Evolutionary conservation across 2,888 invertebrate genomes (phyloP).

Genomic region (Chirona hameri): DNA sequence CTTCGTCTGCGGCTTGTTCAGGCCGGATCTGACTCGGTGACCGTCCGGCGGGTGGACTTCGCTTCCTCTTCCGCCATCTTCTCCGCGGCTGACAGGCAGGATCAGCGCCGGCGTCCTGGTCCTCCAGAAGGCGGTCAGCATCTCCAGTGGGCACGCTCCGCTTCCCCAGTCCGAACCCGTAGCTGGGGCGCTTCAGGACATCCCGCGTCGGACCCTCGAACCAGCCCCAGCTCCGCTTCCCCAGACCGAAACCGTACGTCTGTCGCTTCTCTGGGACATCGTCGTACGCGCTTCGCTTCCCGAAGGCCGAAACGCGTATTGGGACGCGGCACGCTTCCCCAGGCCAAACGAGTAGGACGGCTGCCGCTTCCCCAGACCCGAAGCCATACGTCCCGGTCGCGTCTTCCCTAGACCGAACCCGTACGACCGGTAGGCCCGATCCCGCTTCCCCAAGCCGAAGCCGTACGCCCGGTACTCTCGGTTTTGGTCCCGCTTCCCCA

Average conservation of each 20-base stretch:
- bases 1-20: too few relatives aligned
- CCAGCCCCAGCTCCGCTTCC: constrained; percentile 8
- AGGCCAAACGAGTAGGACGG: not conserved
- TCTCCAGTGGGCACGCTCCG: not conserved
- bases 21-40: too few relatives aligned
- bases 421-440: too few relatives aligned
- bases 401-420: too few relatives aligned
- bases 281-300: not conserved
- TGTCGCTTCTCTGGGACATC: not conserved
- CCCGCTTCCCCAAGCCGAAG: too few relatives aligned
- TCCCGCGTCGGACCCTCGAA: not conserved
- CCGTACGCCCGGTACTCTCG: too few relatives aligned
- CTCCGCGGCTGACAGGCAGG: too few relatives aligned
- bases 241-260: constrained; percentile 2
- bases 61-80: too few relatives aligned
- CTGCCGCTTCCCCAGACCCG: not conserved
- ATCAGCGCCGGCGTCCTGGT: too few relatives aligned
- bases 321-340: not conserved
- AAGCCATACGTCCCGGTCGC: not conserved
- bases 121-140: too few relatives aligned
- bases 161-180: constrained; percentile 4
- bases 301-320: constrained; percentile 6
- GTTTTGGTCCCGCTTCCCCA: too few relatives aligned
- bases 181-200: constrained; percentile 6
- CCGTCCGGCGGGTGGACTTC: too few relatives aligned